Percentiles rank a stretch among this genome's conserved stretches.
Conservation (phyloP, 2,888 invertebrate species). For the Lithosia quadra region DNA sequence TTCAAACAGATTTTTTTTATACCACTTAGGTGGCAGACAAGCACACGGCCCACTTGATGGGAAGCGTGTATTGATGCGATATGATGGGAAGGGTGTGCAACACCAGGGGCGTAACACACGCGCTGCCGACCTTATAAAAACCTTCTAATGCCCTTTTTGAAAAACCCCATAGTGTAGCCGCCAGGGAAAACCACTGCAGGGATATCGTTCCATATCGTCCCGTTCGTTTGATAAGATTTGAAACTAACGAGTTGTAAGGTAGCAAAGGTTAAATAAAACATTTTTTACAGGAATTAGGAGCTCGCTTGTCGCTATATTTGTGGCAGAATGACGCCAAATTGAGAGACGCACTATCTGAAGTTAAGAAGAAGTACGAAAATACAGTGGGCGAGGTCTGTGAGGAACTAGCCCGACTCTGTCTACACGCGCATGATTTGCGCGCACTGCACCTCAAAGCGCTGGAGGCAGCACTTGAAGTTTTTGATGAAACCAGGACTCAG, state of each 20-base stretch:
- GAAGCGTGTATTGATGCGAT: too few species aligned
- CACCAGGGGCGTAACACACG: too few species aligned
- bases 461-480: slow-evolving; percentile 3
- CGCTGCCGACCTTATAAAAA: too few species aligned
- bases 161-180: too few species aligned
- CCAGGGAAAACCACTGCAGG: too few species aligned
- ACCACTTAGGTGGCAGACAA: too few species aligned
- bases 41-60: too few species aligned
- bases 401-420: slow-evolving; percentile 39
- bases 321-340: slow-evolving; percentile 54
- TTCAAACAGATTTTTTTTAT: too few species aligned
- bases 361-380: slow-evolving; percentile 48
- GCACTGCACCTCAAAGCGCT: slow-evolving; percentile 21
- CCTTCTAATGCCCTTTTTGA: too few species aligned
- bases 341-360: slow-evolving; percentile 33
- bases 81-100: too few species aligned
- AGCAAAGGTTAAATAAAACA: neutral
- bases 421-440: slow-evolving; percentile 33
- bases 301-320: slow-evolving; percentile 37
- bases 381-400: slow-evolving; percentile 30
- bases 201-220: too few species aligned
- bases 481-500: slow-evolving; percentile 15
- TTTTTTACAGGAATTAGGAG: slow-evolving; percentile 52
- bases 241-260: neutral
- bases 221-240: neutral